Base-by-base conservation (phyloP, 2,888 invertebrate genomes). In the Sphaerophoria taeniata region DNA sequence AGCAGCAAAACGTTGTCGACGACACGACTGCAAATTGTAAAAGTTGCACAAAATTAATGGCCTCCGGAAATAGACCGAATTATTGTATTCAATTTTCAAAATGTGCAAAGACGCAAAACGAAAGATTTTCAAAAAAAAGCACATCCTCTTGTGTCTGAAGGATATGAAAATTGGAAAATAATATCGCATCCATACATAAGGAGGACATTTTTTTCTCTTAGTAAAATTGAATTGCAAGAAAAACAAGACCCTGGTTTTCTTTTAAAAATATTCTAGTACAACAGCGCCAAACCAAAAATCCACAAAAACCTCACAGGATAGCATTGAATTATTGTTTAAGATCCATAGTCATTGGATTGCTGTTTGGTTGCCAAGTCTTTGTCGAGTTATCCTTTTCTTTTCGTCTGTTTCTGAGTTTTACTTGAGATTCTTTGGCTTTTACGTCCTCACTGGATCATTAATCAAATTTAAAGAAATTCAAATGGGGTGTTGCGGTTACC, bases 401-500 rank as follows among this genome's bases (percentile, higher is more conserved):
- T 34, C 14, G 12, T 34, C 3, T 14, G 11, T 7, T 33, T 55
- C 6, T 6, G 2, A 16, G 14, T 49, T 14, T 14, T 16, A 14
- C 34, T 34, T n/a, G 16, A 43, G 9, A 9, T 58, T 58, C 36
- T 63, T 4, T 55, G n/a, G 47, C 56, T 31, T 24, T 45, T 69
- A 72, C 63, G 58, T 81, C 58, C 72, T 60, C 24, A 24, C 47
- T 60, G 16, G 71, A 43, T 84, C 84, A 84, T 84, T 84, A 84
- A 84, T 84, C 84, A 84, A 84, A 72, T 80, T 75, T 76, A 72
- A 71, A 67, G 80, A 76, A 80, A 80, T 84, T 80, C 39, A 80
- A 75, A 76, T 67, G 34, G 24, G 53, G 53, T 51, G 51, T 53
- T 67, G 14, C 45, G 71, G 65, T 16, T 47, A 39, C 49, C 45